A percentile compares a stretch with the other conserved stretches of the same genome.
phyloP scores from a whole-genome alignment of 2,888 invertebrate genomes.

The Abrostola triplasia region DNA sequence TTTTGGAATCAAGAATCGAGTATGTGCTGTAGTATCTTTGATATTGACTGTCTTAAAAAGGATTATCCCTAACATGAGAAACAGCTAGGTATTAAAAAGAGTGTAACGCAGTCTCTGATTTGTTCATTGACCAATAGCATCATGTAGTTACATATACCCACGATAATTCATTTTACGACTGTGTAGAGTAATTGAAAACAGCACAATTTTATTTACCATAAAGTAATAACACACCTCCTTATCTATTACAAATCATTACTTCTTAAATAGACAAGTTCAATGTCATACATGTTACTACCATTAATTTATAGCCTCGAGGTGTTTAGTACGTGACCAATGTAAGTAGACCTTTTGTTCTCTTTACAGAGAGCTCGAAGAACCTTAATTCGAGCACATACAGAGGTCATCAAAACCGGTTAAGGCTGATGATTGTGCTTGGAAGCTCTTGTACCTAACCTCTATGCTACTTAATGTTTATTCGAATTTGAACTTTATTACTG shows the following conservation, averaged over 20 bases:
- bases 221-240: constrained; percentile 50
- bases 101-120: too few relatives aligned
- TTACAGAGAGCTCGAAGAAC: constrained; percentile 35
- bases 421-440: constrained; percentile 65
- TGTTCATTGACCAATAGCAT: too few relatives aligned
- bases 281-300: constrained; percentile 55
- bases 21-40: too few relatives aligned
- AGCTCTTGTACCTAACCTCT: constrained; percentile 47
- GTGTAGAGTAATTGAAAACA: constrained; percentile 23
- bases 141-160: too few relatives aligned
- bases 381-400: constrained; percentile 40
- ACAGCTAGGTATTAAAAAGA: too few relatives aligned
- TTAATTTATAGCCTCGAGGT: constrained; percentile 56
- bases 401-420: constrained; percentile 66
- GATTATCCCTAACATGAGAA: too few relatives aligned
- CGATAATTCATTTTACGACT: neutral
- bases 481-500: constrained; percentile 42
- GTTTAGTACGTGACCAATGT: constrained; percentile 53
- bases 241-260: constrained; percentile 65
- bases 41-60: too few relatives aligned
- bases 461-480: constrained; percentile 47
- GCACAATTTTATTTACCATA: constrained; percentile 24
- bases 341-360: constrained; percentile 48
- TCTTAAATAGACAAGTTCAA: constrained; percentile 62
- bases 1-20: too few relatives aligned